Evolutionary conservation across 2,113 vertebrate species (phyloP), one percentile per base, ranked within the genome.

Genomic region (Rissa tridactyla): DNA sequence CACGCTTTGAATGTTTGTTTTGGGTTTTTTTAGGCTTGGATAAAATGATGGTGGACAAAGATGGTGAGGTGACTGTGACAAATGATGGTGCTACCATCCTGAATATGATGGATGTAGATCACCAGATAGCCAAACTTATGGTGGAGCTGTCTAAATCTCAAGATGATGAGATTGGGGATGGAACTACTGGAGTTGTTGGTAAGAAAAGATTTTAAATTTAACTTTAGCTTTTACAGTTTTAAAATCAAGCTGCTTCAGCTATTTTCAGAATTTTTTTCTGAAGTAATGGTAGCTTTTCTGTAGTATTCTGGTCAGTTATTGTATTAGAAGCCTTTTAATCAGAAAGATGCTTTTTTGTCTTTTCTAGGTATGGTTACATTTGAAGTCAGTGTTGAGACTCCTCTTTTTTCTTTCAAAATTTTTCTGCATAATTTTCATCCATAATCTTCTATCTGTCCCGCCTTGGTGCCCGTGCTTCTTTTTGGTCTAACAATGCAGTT

Each of bases 21-120:
- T 19, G 46, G 17, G 18, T 3, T 55, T 7, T 88, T 68, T 57
- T 52, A 99, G 99, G 99, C 27, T 98, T 99, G 88, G 99, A 99
- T 97, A 99, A 99, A 97, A 99, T 99, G 99, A 99, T 99, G 99
- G 99, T 99, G 66, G 99, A 99, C 95, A 98, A 98, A 88, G 99
- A 99, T 90, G 99, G 99, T 3, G 99, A 99, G 34, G 99, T 99
- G 83, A 99, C 99, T 1, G 98, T 99, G 47, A 99, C 99, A n/a
- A 99, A 99, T 13, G 99, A 99, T n/a, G 99, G 99, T 8, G 99
- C 99, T 83, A 99, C 99, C 20, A 99, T 99, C 87, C 98, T 99
- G 60, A 98, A 99, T 94, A 99, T 99, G 99, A 99, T 99, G 99
- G 99, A 99, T 86, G 99, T 99, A 7, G 99, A 99, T 52, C 99